Evolutionary conservation across 1,140 invertebrate species (phyloP), one percentile per base, ranked within the genome.

Genomic region (Hyles vespertilio): DNA sequence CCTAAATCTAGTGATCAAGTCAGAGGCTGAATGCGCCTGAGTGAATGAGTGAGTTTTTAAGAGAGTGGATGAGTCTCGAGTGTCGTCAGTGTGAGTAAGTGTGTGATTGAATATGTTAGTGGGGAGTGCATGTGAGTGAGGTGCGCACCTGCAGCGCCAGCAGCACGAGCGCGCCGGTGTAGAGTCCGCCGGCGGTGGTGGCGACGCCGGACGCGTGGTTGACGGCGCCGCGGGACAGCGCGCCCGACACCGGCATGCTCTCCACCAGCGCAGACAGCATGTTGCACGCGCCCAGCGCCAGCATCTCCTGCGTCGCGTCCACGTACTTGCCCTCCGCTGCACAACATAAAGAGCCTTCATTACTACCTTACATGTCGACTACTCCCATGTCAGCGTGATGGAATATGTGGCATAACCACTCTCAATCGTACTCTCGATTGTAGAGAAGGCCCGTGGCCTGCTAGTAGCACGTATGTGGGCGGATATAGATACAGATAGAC

Each of bases 201-300:
- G 91, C 92, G 0, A 97, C 96, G 9, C 96, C 96, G 66, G 94
- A 95, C 9, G 95, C 94, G 74, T 96, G 93, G 84, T 97, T 97
- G 4, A 98, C 95, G 40, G 96, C 96, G 53, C 96, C 96, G 48
- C 95, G 90, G 11, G 94, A 95, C 43, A 96, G 90, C n/a, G 93
- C 94, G 52, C 95, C 96, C 49, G 96, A 96, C 33, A 97, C 93
- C 8, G 96, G 96, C 91, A 96, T 96, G 0, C 95, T 96, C 5
- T 93, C 92, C 10, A 97, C 93, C 81, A 98, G 96, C 3, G 95
- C 94, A 8, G 96, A 96, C 8, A 94, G 83, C 40, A 98, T 91
- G 87, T 98, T 98, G 76, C 94, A 95, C 5, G 93, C 75, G 32
- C 95, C 95, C 55, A 96, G 87, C 11, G 94, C 94, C 60, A 95